Base-by-base conservation (phyloP, 2,113 vertebrate genomes). In the Emydura subglobosa region DNA sequence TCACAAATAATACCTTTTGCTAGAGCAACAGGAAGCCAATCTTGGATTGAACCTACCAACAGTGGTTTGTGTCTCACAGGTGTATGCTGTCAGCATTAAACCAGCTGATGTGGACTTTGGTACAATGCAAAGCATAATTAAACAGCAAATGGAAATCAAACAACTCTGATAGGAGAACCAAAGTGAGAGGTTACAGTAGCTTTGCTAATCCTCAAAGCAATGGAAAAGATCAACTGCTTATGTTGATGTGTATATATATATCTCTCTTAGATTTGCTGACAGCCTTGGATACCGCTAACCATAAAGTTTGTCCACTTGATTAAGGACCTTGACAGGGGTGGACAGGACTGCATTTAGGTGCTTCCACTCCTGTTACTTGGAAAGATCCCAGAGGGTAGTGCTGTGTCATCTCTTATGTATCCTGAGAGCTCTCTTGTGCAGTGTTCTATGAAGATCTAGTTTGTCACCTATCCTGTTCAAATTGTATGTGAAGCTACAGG, bases 21-120 rank as follows among this genome's bases (percentile, higher is more conserved):
- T 91, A 91, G 82, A 96, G 65, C 29, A 95, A 72, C 0, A 3
- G 78, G 92, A 95, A 93, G 96, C 89, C 95, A 83, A 83, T 27
- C 76, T 5, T 96, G 76, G 54, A 83, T 93, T 87, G 79, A 88
- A 0, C 31, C 57, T 79, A 65, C 89, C 47, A 95, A 65, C 86
- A 14, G 54, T 25, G 50, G n/a, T 59, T 83, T 82, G 86, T 82
- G 49, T 94, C 81, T 76, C 76, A 83, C n/a, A 76, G 76, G 80
- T 88, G 91, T 51, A 34, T 31, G 42, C 78, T 94, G 55, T 12
- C 59, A 79, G 61, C 0, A 0, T 79, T 54, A 79, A 91, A 59
- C 22, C 51, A 54, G 24, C 21, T 82, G 79, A 53, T 31, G 8
- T 14, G 44, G 50, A 84, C 90, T 93, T 94, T 76, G 82, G 80